These are phyloP conservation scores for Carlito syrichta DNA, from an alignment of 2,113 vertebrate species.

Conservation along the genomic window DNA sequence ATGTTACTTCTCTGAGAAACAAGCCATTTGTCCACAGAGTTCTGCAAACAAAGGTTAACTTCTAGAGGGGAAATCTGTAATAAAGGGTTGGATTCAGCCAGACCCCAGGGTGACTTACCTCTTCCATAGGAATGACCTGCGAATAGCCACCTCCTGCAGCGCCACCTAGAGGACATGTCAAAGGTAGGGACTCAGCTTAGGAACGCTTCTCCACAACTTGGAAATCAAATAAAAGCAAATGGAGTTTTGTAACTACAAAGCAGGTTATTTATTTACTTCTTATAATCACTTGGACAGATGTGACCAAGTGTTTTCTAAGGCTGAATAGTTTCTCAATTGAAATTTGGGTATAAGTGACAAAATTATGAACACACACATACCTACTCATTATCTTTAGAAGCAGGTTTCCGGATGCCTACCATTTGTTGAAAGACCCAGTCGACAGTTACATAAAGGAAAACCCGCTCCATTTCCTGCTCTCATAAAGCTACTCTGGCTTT, in stretches of 20 bases:
- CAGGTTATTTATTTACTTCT: conserved; percentile 31
- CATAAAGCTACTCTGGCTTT: conserved; percentile 16
- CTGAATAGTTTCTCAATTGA: conserved; percentile 25
- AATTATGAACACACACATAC: conserved; percentile 29
- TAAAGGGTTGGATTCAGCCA: background rate
- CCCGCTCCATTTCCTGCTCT: conserved; percentile 24
- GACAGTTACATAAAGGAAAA: conserved; percentile 65
- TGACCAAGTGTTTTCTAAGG: conserved; percentile 15
- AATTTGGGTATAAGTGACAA: conserved; percentile 51
- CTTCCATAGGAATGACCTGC: conserved; percentile 98
- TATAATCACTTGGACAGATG: background rate
- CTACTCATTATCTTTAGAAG: conserved; percentile 58
- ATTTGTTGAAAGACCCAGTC: conserved; percentile 34
- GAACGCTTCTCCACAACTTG: background rate
- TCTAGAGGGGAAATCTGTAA: background rate
- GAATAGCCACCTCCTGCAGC: conserved; percentile 98
- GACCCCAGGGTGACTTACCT: conserved; percentile 84
- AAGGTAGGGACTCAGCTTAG: conserved; percentile 6
- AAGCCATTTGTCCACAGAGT: background rate
- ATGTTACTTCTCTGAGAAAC: background rate
- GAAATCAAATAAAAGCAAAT: conserved; percentile 1
- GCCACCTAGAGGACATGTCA: conserved; percentile 86
- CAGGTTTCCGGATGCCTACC: background rate
- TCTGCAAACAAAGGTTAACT: background rate
- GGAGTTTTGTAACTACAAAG: background rate